Evolutionary conservation across 1,140 invertebrate species (phyloP), one percentile per base, ranked within the genome.

Genomic region (Formica selysi): DNA sequence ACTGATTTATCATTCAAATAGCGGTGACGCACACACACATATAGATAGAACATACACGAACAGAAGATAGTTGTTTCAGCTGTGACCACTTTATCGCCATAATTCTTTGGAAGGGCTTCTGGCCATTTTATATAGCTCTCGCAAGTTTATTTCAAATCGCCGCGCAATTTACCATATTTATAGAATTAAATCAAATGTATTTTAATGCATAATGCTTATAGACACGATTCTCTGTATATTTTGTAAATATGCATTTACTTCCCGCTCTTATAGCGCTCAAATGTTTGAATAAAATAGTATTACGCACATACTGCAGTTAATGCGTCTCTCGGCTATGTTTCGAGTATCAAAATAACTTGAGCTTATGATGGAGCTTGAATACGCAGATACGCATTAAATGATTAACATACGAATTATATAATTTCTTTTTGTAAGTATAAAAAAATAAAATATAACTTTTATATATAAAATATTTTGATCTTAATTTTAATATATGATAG

Each of bases 1-100:
- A n/a, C 2, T 32, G 41, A 83, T 81, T 59, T 73, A 61, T 73
- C 3, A 73, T 74, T 74, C 79, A 61, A 73, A 48, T 36, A 73
- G 0, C 29, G 5, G 38, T 10, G 41, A 48, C 11, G 32, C 41
- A 16, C 6, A 22, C 48, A 32, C 13, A n/a, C 13, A 36, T 5
- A 48, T 13, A 16, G 36, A 16, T 32, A 32, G 32, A 65, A 32
- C 19, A 19, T 6, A 29, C 32, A 16, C 13, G 44, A n/a, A 13
- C 7, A 65, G 19, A 38, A 26, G 44, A 22, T 4, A 36, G 8
- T 51, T 26, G 13, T 79, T 79, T 67, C n/a, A 54, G 7, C 16
- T 6, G n/a, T 41, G 22, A 80, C 7, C 32, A n/a, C 16, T 70
- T 80, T 54, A 41, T 59, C 22, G 41, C 26, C 61, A 41, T 57